A percentile compares a stretch with the other conserved stretches of the same genome.
These are phyloP conservation scores for Acanthosoma haemorrhoidale DNA, from an alignment of 2,888 invertebrate species.

Conservation along the genomic window DNA sequence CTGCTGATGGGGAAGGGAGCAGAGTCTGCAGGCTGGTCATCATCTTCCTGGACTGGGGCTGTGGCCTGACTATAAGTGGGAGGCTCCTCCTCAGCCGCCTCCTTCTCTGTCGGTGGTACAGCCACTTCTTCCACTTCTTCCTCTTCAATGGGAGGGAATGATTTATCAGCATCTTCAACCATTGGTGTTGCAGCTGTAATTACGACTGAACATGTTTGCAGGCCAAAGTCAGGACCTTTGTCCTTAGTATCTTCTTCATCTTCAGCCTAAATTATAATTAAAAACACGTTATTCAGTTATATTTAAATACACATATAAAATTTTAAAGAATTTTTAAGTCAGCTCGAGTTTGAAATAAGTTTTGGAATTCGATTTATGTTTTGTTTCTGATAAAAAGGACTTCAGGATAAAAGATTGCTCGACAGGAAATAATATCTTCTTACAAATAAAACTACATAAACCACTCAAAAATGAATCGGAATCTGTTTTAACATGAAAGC, in stretches of 20 bases:
- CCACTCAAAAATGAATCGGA: no score
- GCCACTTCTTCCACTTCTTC: slow-evolving; percentile 36
- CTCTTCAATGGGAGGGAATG: slow-evolving; percentile 59
- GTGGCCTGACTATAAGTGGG: slow-evolving; percentile 37
- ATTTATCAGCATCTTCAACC: slow-evolving; percentile 76
- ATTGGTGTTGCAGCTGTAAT: slow-evolving; percentile 92
- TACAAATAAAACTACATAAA: no score
- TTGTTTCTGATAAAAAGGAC: no score
- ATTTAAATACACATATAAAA: background rate
- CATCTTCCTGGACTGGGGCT: slow-evolving; percentile 41
- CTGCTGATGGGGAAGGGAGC: slow-evolving; percentile 59
- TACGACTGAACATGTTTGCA: slow-evolving; percentile 83
- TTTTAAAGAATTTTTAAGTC: background rate
- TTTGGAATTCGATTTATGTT: no score
- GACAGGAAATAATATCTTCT: no score
- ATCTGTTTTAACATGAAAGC: no score
- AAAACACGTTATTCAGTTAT: background rate
- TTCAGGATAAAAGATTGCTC: no score
- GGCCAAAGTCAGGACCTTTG: slow-evolving; percentile 41
- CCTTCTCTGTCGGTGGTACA: slow-evolving; percentile 35
- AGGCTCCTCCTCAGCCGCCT: slow-evolving; percentile 39
- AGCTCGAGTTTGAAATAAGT: background rate
- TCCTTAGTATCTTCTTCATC: slow-evolving; percentile 13
- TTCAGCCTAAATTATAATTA: background rate
- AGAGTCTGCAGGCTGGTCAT: slow-evolving; percentile 54